A percentile compares a stretch with the other conserved stretches of the same genome.
These are phyloP conservation scores for Cromileptes altivelis DNA, from an alignment of 2,113 vertebrate species.

Conservation along the genomic window DNA sequence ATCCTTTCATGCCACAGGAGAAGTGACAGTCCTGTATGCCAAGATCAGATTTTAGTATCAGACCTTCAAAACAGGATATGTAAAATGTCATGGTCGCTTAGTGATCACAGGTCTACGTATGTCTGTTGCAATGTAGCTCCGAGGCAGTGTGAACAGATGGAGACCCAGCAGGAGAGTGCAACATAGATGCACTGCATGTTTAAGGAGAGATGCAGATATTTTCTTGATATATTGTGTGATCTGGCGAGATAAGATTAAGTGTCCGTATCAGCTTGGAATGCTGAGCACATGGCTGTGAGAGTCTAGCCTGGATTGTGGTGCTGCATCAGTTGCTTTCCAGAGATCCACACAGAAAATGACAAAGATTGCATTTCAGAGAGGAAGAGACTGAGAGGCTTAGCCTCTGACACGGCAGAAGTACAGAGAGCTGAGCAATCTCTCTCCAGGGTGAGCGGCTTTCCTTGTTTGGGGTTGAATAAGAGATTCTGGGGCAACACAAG, in stretches of 20 bases:
- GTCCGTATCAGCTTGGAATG: not conserved
- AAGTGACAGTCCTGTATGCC: not conserved
- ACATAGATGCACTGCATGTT: not conserved
- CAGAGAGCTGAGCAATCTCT: conserved; percentile 36
- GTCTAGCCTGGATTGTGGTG: not conserved
- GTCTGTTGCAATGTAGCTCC: not conserved
- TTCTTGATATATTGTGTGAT: conserved; percentile 1
- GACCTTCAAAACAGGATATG: not conserved
- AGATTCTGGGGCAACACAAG: not conserved
- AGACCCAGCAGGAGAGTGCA: not conserved
- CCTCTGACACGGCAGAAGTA: conserved; percentile 45
- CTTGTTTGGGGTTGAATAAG: conserved; percentile 40
- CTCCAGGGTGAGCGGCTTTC: conserved; percentile 29
- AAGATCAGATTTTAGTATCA: not conserved
- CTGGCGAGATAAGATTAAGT: not conserved
- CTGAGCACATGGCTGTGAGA: not conserved
- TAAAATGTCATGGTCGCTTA: not conserved
- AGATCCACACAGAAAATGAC: conserved; percentile 30
- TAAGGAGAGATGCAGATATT: conserved; percentile 3
- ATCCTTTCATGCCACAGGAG: not conserved
- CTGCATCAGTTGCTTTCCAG: conserved; percentile 26
- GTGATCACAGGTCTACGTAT: conserved; percentile 4
- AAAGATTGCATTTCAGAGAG: conserved; percentile 50
- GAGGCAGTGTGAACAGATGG: conserved; percentile 1
- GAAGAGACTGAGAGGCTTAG: conserved; percentile 47